Evolutionary conservation across 2,888 invertebrate genomes (phyloP), one percentile per base, ranked within the genome.

Genomic region (Polyommatus iphigenia): DNA sequence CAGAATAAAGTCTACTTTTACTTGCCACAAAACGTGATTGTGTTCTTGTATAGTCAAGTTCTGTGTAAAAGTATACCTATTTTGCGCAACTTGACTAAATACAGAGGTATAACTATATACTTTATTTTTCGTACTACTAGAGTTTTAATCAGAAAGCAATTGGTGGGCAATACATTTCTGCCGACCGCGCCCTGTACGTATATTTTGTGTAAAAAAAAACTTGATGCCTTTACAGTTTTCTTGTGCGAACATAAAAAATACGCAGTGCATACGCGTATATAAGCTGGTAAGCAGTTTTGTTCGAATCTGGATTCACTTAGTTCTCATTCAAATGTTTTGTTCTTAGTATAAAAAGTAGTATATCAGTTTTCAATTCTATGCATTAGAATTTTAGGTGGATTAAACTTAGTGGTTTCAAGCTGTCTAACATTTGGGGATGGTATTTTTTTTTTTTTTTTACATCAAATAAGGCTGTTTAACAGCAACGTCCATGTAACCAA

Each of bases 181-280:
- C 46, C 10, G 10, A 46, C 10, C 46, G 10, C 46, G 10, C 13
- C 10, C 46, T 46, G 46, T 46, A 46, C 10, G 46, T 46, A 46
- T 54, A 54, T 18, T 54, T 54, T 54, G 54, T 54, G 18, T 54
- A 54, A 18, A 54, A 54, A 54, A 13, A 50, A 18, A 54, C 18
- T 36, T 36, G 29, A 32, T 36, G 5, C n/a, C 15, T 24, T 15
- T 24, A 71, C 3, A 32, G 18, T 32, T 32, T 32, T 41, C 41
- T 41, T n/a, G 41, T 72, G 41, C 20, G 41, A 41, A 10, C 20
- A 41, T 72, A n/a, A 15, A 15, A 24, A 15, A 41, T 72, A 72
- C 41, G 72, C 72, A n/a, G 72, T 72, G 72, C 72, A 5, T 72
- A 72, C n/a, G 36, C n/a, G 41, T 15, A 71, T 15, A 71, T 54